Evolutionary conservation across 92 coral and sea anemone species (phyloP), one percentile per base, ranked within the genome.

Genomic region (Siderastrea radians): DNA sequence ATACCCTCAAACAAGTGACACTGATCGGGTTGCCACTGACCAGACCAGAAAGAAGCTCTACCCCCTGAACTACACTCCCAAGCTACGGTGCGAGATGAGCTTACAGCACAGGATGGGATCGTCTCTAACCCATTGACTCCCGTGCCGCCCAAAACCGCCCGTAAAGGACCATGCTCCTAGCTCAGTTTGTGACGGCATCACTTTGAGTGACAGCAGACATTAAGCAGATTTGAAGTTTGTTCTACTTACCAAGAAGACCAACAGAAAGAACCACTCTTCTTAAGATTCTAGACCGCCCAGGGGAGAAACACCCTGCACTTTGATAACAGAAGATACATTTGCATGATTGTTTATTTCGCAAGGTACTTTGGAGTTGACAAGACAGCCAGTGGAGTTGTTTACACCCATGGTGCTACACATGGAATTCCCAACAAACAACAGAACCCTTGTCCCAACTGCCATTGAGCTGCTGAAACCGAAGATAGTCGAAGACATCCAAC

Each of bases 381-480:
- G 38, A 26, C 38, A 26, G 38, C 38, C 38, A 26, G 38, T 26
- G 38, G 38, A 26, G 38, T 26, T 26, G 38, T 26, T 26, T 26
- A 26, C 38, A 26, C 38, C 38, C 38, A 26, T 26, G 38, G 38
- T 26, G 38, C 38, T 0, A 26, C 38, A 26, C 38, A 26, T 26
- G 38, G 38, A 26, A 26, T 26, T 26, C 38, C 38, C 38, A 26
- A 26, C 38, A 26, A 26, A 26, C 38, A 26, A 26, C 17, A 72
- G 88, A 74, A 84, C 82, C 49, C 85, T 68, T 52, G 51, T 81
- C 2, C 76, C 85, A 9, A 81, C 75, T 16, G 51, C 78, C 50
- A 77, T 77, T 75, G 78, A 77, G 59, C 84, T 86, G 10, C 69
- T 86, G 6, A 86, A 77, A 65, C 84, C 89, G 38, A 86, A 84